Evolutionary conservation across 2,888 invertebrate genomes (phyloP).

Genomic region (Agrotis clavis): DNA sequence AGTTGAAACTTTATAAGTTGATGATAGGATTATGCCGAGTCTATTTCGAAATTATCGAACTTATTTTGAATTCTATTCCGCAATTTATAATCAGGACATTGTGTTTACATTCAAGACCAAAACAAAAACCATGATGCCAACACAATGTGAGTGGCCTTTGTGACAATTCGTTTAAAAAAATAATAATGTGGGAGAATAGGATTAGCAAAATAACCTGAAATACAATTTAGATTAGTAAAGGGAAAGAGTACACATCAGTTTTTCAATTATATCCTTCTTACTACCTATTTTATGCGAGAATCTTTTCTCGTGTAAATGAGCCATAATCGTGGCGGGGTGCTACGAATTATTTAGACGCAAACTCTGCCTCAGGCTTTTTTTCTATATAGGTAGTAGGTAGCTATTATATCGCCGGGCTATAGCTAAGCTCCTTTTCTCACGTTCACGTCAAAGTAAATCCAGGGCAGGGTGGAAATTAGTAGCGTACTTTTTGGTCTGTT

Average conservation of each 20-base stretch:
- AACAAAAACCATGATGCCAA: background rate
- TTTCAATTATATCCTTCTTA: too few relatives aligned
- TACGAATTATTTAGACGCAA: constrained; percentile 55
- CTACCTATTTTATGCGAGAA: background rate
- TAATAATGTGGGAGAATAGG: too few relatives aligned
- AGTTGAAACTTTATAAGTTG: too few relatives aligned
- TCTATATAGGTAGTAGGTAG: too few relatives aligned
- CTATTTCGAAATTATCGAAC: background rate
- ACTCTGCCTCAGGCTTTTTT: constrained; percentile 11
- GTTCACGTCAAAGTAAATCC: constrained; percentile 37
- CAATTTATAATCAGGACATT: background rate
- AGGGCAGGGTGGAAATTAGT: constrained; percentile 23
- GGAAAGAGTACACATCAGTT: too few relatives aligned
- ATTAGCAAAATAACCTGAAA: background rate
- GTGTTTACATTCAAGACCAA: background rate
- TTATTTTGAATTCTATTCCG: too few relatives aligned
- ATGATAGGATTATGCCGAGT: too few relatives aligned
- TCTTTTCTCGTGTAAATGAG: background rate
- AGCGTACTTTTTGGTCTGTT: constrained; percentile 7
- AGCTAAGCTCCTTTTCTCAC: constrained; percentile 34
- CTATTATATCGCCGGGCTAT: constrained; percentile 10
- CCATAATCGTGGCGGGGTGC: constrained; percentile 24
- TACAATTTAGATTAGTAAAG: background rate
- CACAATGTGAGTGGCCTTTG: too few relatives aligned
- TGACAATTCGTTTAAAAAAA: too few relatives aligned